Conservation (phyloP, 2,888 invertebrate genomes). For the Rhodophaea formosa region DNA sequence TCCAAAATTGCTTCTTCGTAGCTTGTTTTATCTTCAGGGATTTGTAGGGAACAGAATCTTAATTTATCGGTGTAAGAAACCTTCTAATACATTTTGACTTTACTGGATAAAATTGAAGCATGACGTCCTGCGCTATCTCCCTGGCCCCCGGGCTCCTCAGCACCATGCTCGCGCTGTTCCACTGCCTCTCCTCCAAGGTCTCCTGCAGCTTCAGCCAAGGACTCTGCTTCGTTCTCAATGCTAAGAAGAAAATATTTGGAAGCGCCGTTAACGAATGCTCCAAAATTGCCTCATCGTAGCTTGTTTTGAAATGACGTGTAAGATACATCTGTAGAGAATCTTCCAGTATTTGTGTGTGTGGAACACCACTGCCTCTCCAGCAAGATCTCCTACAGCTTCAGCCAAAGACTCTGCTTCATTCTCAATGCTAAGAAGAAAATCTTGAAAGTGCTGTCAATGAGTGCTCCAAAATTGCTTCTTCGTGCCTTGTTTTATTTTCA, state of each 20-base stretch:
- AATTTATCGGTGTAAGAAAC: no score
- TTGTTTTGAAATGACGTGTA: background rate
- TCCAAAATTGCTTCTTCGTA: no score
- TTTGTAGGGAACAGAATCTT: no score
- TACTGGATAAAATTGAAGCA: no score
- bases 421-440: slow-evolving; percentile 52
- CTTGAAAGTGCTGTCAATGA: no score
- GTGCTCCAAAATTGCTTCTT: no score
- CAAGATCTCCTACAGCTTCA: slow-evolving; percentile 39
- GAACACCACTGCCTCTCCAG: slow-evolving; percentile 48
- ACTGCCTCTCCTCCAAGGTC: slow-evolving; percentile 46
- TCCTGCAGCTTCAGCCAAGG: slow-evolving; percentile 44
- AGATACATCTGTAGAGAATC: no score
- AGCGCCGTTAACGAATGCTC: slow-evolving; percentile 33
- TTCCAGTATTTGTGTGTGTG: no score
- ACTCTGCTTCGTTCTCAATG: slow-evolving; percentile 46
- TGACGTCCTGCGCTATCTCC: slow-evolving; percentile 49
- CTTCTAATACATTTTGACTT: no score
- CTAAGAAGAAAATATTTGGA: slow-evolving; percentile 52
- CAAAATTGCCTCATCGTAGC: slow-evolving; percentile 17
- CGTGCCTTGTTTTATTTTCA: no score
- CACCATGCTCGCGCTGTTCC: slow-evolving; percentile 42
- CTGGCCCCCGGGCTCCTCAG: slow-evolving; percentile 44
- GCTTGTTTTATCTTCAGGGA: no score
- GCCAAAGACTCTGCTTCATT: slow-evolving; percentile 49